Base-by-base conservation (phyloP, 2,113 vertebrate species). In the Donacobius atricapilla region DNA sequence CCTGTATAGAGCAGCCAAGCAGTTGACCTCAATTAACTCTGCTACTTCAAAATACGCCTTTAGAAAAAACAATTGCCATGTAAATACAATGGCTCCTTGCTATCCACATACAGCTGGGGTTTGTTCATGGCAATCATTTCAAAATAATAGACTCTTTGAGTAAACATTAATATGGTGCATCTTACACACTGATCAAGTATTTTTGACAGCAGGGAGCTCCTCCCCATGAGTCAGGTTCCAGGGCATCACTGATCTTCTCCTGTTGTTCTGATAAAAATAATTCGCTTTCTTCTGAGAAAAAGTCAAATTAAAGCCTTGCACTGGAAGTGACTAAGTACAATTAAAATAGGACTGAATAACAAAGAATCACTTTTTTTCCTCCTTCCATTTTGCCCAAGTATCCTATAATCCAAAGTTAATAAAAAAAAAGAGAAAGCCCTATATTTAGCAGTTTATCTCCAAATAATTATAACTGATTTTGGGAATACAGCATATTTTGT, bases 11-110 rank as follows among this genome's bases (percentile, higher is more conserved):
- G 39, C 66, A 93, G 85, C n/a, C 66, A 79, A 89, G 66, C 80
- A 33, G 57, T 3, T 93, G 85, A 94, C 79, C 70, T 51, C 54
- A 88, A 80, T 94, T 95, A 95, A 80, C 75, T 66, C 71, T 54
- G 20, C 58, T 83, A 63, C 58, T 83, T 94, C 79, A 77, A 95
- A 88, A 93, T 50, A 63, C 3, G 11, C 61, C 53, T 88, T 83
- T 18, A 73, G 18, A 56, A 87, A 63, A 91, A 92, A 51, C 1
- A 92, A 83, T 83, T 82, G 89, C 25, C 45, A 88, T 50, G 19
- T 76, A 91, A 90, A 90, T 61, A 79, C 69, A 87, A 37, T 44
- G 44, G 57, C 44, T 93, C 73, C 47, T 77, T 75, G 20, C 78
- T 93, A 86, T 47, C 60, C 48, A 61, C 45, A 63, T n/a, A 83